phyloP scores from a whole-genome alignment of 2,888 invertebrate species.

The Drosophila gaucha region DNA sequence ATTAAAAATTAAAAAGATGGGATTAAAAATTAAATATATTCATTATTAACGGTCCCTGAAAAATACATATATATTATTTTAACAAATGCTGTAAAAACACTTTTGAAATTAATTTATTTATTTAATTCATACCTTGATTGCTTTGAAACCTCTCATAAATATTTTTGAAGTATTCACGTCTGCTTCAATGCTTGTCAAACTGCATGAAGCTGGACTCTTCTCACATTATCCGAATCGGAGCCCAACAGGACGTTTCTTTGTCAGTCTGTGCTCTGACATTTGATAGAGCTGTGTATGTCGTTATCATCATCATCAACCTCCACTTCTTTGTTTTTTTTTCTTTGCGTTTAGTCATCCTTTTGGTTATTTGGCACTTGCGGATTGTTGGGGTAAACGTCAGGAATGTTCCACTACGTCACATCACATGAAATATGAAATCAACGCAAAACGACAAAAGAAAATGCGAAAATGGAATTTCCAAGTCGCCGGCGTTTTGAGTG shows the following conservation, averaged over 20 bases:
- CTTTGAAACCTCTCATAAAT: not conserved
- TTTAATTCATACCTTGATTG: not conserved
- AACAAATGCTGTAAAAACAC: too few relatives aligned
- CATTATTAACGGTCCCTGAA: too few relatives aligned
- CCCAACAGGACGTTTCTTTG: not conserved
- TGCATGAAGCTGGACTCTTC: not conserved
- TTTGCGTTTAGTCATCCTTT: not conserved
- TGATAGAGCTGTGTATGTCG: not conserved
- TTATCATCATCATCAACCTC: not conserved
- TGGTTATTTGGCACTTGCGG: slow-evolving; percentile 19
- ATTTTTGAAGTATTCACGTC: not conserved
- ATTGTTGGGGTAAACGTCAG: slow-evolving; percentile 71
- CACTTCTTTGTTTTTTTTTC: not conserved
- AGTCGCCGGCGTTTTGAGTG: slow-evolving; percentile 30
- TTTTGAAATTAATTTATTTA: not conserved
- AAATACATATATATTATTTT: too few relatives aligned
- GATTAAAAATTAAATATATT: too few relatives aligned
- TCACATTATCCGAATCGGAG: not conserved
- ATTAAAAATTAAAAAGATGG: too few relatives aligned
- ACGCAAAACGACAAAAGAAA: slow-evolving; percentile 12
- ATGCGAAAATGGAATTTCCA: not conserved
- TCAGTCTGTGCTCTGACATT: not conserved
- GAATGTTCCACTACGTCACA: slow-evolving; percentile 84
- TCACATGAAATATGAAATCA: slow-evolving; percentile 81
- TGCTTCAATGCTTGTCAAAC: not conserved